phyloP scores from a whole-genome alignment of 2,888 invertebrate genomes.

The Harpagoxenus sublaevis region DNA sequence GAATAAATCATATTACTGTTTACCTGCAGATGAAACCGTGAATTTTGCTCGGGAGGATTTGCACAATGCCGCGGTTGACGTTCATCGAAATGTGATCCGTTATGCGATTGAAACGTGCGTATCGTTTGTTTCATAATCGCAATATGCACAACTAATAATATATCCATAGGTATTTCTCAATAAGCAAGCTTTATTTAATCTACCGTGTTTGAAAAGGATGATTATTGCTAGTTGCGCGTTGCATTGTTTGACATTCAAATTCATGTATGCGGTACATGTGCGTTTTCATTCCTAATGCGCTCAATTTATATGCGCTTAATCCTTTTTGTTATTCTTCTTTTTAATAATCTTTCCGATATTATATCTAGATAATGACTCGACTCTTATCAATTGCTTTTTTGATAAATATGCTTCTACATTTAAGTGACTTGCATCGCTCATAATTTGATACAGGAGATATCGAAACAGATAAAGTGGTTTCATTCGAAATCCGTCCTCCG shows the following conservation, averaged over 20 bases:
- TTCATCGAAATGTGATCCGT: not conserved
- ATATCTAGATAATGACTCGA: not conserved
- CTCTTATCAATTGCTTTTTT: not conserved
- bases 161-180: not conserved
- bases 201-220: conserved; percentile 35
- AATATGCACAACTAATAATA: not conserved
- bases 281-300: not conserved
- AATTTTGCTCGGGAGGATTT: conserved; percentile 27
- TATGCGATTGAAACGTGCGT: not conserved
- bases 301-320: not conserved
- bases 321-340: not conserved
- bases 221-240: conserved; percentile 24
- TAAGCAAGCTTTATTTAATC: conserved; percentile 28
- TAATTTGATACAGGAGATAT: not conserved
- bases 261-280: not conserved
- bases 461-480: not conserved
- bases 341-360: not conserved
- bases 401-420: not conserved
- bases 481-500: conserved; percentile 10
- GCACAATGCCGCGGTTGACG: not conserved
- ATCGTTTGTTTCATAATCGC: conserved; percentile 12
- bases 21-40: not conserved
- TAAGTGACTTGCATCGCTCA: not conserved
- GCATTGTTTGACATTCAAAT: conserved; percentile 55
- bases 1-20: conserved; percentile 33